phyloP scores from a whole-genome alignment of 1,140 invertebrate species.

The Drosophila biarmipes region DNA sequence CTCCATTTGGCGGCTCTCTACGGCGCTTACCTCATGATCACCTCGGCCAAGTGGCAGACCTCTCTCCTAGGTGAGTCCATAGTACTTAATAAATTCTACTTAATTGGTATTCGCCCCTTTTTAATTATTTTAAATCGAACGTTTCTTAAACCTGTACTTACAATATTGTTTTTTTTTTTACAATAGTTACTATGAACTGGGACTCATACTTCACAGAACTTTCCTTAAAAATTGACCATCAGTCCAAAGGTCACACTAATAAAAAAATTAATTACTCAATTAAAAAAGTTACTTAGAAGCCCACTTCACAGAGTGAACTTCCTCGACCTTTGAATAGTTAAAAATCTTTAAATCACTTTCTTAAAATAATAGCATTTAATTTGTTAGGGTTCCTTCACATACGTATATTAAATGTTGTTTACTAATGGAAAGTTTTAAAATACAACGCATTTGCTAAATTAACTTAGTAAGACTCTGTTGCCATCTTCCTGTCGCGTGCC shows the following conservation, averaged over 20 bases:
- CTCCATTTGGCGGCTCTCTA: slow-evolving; percentile 95
- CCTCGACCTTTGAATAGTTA: not conserved
- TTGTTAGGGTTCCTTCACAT: no score
- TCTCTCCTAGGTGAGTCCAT: slow-evolving; percentile 89
- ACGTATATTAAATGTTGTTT: not conserved
- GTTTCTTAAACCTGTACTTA: no score
- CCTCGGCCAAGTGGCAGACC: slow-evolving; percentile 92
- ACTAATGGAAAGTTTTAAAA: not conserved
- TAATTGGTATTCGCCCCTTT: no score
- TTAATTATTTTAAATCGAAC: no score
- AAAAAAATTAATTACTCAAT: slow-evolving; percentile 1
- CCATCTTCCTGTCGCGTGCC: slow-evolving; percentile 63
- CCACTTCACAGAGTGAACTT: not conserved
- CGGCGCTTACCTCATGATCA: slow-evolving; percentile 92
- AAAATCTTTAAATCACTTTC: no score
- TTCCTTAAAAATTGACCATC: not conserved
- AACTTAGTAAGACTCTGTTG: slow-evolving; percentile 3
- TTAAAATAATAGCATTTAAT: no score
- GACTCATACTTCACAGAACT: no score
- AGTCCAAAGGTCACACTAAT: not conserved
- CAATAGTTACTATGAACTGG: no score
- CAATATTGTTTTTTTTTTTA: no score
- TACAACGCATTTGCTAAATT: not conserved
- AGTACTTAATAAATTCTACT: no score
- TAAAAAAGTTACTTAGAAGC: slow-evolving; percentile 2